Percentiles rank a stretch among this genome's conserved stretches.
These are phyloP conservation scores for Ptilonorhynchus violaceus DNA, from an alignment of 2,113 vertebrate genomes.

Conservation along the genomic window DNA sequence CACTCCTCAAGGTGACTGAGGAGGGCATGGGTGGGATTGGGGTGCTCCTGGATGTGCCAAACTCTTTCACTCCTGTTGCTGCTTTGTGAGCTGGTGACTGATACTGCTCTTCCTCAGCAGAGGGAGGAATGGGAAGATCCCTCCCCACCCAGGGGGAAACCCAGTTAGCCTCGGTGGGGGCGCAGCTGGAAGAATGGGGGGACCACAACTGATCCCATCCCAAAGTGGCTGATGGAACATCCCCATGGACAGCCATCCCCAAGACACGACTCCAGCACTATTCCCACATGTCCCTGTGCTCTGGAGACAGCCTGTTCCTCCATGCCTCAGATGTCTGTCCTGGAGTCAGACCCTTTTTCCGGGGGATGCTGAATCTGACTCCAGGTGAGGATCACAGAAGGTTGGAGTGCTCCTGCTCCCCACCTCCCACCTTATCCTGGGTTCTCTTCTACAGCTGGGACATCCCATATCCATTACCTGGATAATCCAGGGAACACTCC, in stretches of 20 bases:
- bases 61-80: not conserved
- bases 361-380: not conserved
- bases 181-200: not conserved
- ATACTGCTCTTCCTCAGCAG: not conserved
- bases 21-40: not conserved
- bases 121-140: not conserved
- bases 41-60: not conserved
- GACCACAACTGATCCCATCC: not conserved
- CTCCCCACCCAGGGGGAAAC: not conserved
- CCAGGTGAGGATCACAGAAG: not conserved
- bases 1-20: not conserved
- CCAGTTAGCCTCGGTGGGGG: not conserved
- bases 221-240: not conserved
- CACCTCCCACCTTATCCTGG: accelerated
- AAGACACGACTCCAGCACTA: not conserved
- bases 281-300: accelerated
- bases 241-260: not conserved
- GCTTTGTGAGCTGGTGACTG: not conserved
- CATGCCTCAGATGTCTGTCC: accelerated
- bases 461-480: not conserved
- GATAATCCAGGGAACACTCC: not conserved
- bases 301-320: not conserved
- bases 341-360: not conserved
- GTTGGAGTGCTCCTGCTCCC: not conserved
- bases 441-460: not conserved